phyloP scores from a whole-genome alignment of 2,888 invertebrate species.

The Meiosimyza platycephala region DNA sequence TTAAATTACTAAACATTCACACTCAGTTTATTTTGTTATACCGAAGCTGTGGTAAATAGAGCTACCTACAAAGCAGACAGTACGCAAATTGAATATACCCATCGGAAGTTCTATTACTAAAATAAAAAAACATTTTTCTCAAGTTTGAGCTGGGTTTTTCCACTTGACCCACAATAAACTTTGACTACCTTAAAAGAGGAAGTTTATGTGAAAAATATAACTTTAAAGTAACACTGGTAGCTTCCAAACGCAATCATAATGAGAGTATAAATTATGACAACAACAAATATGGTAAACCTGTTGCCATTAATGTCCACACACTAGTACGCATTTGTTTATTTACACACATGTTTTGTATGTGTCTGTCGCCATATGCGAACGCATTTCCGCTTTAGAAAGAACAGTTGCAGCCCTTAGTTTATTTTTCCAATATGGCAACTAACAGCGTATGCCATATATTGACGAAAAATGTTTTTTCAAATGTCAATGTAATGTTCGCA shows the following conservation, averaged over 20 bases:
- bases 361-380: constrained; percentile 2
- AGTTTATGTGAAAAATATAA: no score
- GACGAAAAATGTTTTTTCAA: constrained; percentile 6
- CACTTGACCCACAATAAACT: no score
- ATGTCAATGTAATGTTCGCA: constrained; percentile 1
- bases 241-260: constrained; percentile 1
- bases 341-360: neutral
- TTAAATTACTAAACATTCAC: no score
- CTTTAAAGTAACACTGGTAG: no score
- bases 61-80: no score
- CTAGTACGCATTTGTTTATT: neutral
- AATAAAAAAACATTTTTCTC: no score
- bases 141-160: no score
- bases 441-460: neutral
- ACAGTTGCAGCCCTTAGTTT: neutral
- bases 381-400: constrained; percentile 23
- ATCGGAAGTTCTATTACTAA: no score
- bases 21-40: no score
- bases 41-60: no score
- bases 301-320: neutral
- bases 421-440: neutral
- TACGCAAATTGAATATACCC: no score
- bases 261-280: neutral
- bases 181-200: no score
- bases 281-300: constrained; percentile 4